Evolutionary conservation across 2,888 invertebrate species (phyloP), one percentile per base, ranked within the genome.

Genomic region (Tiphia femorata): DNA sequence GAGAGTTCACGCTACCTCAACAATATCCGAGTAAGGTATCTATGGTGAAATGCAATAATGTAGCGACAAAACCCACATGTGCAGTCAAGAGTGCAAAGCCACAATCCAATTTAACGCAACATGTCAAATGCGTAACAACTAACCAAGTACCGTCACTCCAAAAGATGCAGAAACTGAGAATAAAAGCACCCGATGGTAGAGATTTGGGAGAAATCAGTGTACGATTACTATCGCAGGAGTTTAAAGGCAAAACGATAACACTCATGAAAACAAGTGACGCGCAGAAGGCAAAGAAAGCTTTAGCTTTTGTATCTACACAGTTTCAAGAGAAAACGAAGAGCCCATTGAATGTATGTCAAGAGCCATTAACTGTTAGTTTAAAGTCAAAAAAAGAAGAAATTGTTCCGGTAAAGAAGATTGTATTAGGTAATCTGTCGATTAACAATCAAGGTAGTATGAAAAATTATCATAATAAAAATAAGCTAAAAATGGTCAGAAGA

Each of bases 171-270:
- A 76, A 72, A 30, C 47, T 77, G 1, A 76, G 74, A 58, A 61
- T 78, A 4, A 77, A 73, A 49, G 60, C 62, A 4, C 56, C 61
- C 4, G 64, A 74, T 58, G 79, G 79, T 1, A 66, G 65, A 44
- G 75, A 77, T 47, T 56, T 78, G 1, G 78, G 77, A n/a, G 72
- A 78, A 53, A 61, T 77, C 10, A 68, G 76, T 16, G 60, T 76
- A 0, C 57, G 67, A 44, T 44, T 75, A 23, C 30, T 76, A 12
- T 48, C 71, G 3, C 38, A 37, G 3, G 61, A 61, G 6, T 10
- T 64, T 12, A 54, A 64, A 21, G 59, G 66, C 7, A 72, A 73
- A 41, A 58, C 64, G 0, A 49, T 72, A 49, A 66, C 63, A 30
- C 20, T 70, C 4, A 21, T 57, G 1, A 70, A 69, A 49, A 37